phyloP scores from a whole-genome alignment of 2,113 vertebrate species.

The Micromys minutus region DNA sequence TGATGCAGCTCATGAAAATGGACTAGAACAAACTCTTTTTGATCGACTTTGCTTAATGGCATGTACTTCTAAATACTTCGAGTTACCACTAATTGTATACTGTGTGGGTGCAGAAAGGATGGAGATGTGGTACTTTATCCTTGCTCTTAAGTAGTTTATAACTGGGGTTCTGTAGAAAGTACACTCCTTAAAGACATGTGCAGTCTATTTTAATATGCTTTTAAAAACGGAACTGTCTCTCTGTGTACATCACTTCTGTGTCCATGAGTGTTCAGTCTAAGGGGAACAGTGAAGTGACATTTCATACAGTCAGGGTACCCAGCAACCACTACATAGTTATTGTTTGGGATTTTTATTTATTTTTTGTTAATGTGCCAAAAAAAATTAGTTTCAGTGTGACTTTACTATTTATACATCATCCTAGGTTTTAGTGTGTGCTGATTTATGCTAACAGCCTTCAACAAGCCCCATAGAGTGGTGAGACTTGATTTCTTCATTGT shows the following conservation, averaged over 20 bases:
- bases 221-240: conserved; percentile 12
- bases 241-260: background rate
- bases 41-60: conserved; percentile 89
- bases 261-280: background rate
- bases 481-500: background rate
- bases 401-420: background rate
- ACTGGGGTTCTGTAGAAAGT: background rate
- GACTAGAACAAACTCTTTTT: conserved; percentile 90
- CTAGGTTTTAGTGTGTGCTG: background rate
- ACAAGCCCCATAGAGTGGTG: background rate
- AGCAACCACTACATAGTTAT: background rate
- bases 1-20: conserved; percentile 83
- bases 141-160: background rate
- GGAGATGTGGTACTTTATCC: background rate
- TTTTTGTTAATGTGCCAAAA: background rate
- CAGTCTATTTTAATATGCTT: background rate
- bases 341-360: background rate
- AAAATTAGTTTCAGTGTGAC: background rate
- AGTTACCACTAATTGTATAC: background rate
- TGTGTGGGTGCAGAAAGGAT: background rate
- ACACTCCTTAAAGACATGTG: background rate
- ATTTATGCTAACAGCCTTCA: background rate
- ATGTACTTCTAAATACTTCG: background rate
- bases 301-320: background rate
- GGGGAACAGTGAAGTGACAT: background rate